phyloP scores from a whole-genome alignment of 2,113 vertebrate species.

The Erythrocebus patas region DNA sequence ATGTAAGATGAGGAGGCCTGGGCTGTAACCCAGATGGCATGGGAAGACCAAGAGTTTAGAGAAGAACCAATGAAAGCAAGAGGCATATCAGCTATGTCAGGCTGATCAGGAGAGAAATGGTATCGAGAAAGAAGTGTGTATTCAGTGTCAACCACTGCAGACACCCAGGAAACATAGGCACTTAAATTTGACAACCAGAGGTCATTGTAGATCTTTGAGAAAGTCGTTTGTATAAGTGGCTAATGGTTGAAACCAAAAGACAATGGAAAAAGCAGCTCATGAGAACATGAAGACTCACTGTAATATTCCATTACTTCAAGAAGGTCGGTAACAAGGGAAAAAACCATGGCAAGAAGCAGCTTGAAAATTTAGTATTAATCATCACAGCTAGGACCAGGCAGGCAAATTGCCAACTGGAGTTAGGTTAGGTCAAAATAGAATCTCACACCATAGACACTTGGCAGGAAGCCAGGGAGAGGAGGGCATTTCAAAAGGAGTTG shows the following conservation, averaged over 20 bases:
- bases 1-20: rapidly evolving
- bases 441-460: neutral
- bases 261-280: neutral
- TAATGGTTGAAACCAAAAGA: neutral
- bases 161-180: neutral
- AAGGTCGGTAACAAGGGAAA: neutral
- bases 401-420: neutral
- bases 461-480: neutral
- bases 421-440: neutral
- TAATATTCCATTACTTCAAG: neutral
- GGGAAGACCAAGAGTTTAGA: neutral
- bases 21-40: neutral
- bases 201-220: neutral
- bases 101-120: neutral
- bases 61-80: neutral
- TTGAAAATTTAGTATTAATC: neutral
- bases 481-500: neutral
- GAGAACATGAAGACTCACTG: neutral
- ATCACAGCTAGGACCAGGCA: neutral
- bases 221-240: neutral
- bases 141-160: neutral
- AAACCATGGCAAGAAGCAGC: neutral
- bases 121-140: neutral
- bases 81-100: neutral
- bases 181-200: neutral